Base-by-base conservation (phyloP, 2,113 vertebrate species). In the Rhipidura dahli region DNA sequence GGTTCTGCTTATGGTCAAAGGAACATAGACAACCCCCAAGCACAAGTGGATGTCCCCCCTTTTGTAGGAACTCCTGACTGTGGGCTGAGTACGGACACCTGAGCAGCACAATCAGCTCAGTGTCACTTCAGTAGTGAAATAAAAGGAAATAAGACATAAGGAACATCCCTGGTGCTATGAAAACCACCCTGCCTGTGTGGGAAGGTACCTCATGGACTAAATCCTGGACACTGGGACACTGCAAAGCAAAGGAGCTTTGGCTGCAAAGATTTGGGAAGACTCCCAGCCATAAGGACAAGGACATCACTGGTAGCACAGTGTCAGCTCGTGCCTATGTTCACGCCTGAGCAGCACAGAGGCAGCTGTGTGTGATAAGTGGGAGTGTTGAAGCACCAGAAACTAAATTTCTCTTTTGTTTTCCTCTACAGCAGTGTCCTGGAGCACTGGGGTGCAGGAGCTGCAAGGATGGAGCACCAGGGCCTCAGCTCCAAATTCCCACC, bases 51-150 rank as follows among this genome's bases (percentile, higher is more conserved):
- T 2, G 1, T 49, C 26, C 40, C 6, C 21, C 4, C 19, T 78
- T 59, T 35, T 40, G 44, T 4, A 69, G 65, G 42, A 82, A 16
- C 28, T 26, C 21, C 26, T 4, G 3, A 30, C 61, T 19, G 6
- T 18, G 37, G 33, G 44, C 37, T 71, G 28, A 33, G 8, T 50
- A 39, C 24, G 69, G 54, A 71, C 65, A 47, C 30, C 30, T 7
- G 44, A 72, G 39, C 16, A 35, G 35, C 64, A 37, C 15, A 21
- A 13, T 37, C 50, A 73, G 31, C 56, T 77, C 64, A 31, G 17
- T 9, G 0, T 17, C 1, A 0, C 35, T 15, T 60, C 0, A 0
- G 7, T 21, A 39, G 35, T 23, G 64, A 83, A 70, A 47, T 44
- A 45, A 68, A 89, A 87, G 49, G 63, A 59, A 90, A 79, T 4